These are phyloP conservation scores for Anolis carolinensis DNA, from an alignment of 2,113 vertebrate species.

Conservation along the genomic window DNA sequence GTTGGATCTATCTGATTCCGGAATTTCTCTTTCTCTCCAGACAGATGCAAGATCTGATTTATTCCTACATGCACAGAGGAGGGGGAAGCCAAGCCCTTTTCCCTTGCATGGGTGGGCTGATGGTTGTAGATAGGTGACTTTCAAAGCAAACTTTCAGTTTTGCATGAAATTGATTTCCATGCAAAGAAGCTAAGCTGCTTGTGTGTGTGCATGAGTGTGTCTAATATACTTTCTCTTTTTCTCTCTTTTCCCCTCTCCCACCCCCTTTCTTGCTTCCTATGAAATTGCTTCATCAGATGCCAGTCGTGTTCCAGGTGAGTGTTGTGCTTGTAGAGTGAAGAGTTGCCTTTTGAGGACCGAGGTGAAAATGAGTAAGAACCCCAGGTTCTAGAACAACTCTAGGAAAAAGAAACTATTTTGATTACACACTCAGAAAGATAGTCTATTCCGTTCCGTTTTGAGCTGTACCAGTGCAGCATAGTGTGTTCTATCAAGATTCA, in stretches of 20 bases:
- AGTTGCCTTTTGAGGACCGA: conserved; percentile 13
- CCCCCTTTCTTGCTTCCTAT: conserved; percentile 73
- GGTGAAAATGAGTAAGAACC: conserved; percentile 6
- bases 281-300: conserved; percentile 86
- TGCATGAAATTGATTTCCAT: conserved; percentile 87
- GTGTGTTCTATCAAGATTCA: background rate
- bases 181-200: conserved; percentile 71
- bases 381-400: background rate
- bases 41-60: conserved; percentile 71
- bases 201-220: conserved; percentile 65
- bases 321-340: conserved; percentile 60
- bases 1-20: conserved; percentile 78
- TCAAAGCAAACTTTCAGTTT: conserved; percentile 65
- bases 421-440: background rate
- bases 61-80: conserved; percentile 80
- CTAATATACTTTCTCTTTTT: conserved; percentile 75
- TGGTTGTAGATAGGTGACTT: conserved; percentile 70
- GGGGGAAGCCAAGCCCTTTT: conserved; percentile 61
- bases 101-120: conserved; percentile 78
- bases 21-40: conserved; percentile 67
- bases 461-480: background rate
- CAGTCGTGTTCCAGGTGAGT: conserved; percentile 94
- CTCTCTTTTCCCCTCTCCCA: conserved; percentile 45
- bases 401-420: conserved; percentile 9
- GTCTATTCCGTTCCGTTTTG: conserved; percentile 18